Evolutionary conservation across 2,797 vertebrate species (phyloP), one percentile per base, ranked within the genome.

Genomic region (Botia almorhae): DNA sequence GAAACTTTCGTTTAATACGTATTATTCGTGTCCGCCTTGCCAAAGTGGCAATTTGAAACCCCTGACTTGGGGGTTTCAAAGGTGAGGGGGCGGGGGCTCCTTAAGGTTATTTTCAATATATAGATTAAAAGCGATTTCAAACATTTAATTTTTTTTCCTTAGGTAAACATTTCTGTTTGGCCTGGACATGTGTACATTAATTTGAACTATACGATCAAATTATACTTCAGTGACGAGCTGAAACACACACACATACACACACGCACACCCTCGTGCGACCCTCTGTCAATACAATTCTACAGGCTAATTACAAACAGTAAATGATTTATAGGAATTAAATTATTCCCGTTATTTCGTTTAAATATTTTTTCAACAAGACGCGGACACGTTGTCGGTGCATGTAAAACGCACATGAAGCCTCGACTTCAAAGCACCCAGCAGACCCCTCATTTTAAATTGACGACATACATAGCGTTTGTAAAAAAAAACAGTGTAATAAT

Each of bases 1-100:
- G 83, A 92, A 92, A 90, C 86, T 85, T 89, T 89, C 87, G 89
- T 91, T 89, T 92, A 93, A 93, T 92, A 89, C 84, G 87, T 89
- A 84, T 91, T 93, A 92, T 93, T 93, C 89, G 88, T 89, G 91
- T 90, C 88, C 85, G 87, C 84, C 88, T 82, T 79, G 91, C 90
- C 85, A 90, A 90, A 90, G 89, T 83, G 86, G 91, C 89, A 87
- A 93, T 86, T 83, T 90, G 89, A 93, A 90, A 90, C 90, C 89
- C 76, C 85, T 89, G 87, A 84, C 77, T 83, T 78, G 81, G 81
- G 84, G 81, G 80, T 69, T 16, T 63, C 29, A 2, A 76, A 75
- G 81, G 61, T 72, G 58, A 81, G 81, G 83, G 86, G 88, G 87
- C 75, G 85, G 83, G 85, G 87, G 86, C 58, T 71, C 12, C 60